Base-by-base conservation (phyloP, 2,113 vertebrate genomes). In the Ameiurus melas region DNA sequence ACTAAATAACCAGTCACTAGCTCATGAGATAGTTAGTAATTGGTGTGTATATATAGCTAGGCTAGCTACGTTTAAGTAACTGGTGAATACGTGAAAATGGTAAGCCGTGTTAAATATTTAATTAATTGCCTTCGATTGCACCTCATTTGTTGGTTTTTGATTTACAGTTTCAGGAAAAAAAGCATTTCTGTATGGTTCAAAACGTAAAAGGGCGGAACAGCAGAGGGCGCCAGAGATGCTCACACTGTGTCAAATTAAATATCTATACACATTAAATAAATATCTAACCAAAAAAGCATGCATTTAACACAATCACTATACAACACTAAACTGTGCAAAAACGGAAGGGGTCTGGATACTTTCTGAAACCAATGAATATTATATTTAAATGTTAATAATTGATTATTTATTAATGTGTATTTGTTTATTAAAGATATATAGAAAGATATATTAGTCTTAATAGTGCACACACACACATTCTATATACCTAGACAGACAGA, bases 161-260 rank as follows among this genome's bases (percentile, higher is more conserved):
- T 71, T 85, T 30, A 88, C 82, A 6, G 58, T 60, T 30, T 87
- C 75, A 33, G 62, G 73, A 57, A 85, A 88, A 87, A 83, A 89
- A 2, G 87, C 73, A 55, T 89, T 83, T 87, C 77, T 85, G 73
- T 88, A 86, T 43, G 78, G 1, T 25, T 79, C 77, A 70, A 85
- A 87, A 78, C 2, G 17, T 39, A 39, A 71, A 71, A 36, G 22
- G 7, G 12, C 16, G 13, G 14, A 84, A 66, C 60, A 84, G 82
- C 82, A 84, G 58, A 66, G 58, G 82, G 82, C 12, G 39, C 13
- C 82, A 84, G 36, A 84, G 36, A 81, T 3, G 25, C 39, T 27
- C 75, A 33, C 27, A 33, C 5, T 16, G 22, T 9, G 43, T 47
- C 68, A 71, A 6, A 71, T 39, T 16, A 70, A 70, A 33, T n/a